Conservation (phyloP, 2,113 vertebrate genomes). For the Struthidea cinerea region DNA sequence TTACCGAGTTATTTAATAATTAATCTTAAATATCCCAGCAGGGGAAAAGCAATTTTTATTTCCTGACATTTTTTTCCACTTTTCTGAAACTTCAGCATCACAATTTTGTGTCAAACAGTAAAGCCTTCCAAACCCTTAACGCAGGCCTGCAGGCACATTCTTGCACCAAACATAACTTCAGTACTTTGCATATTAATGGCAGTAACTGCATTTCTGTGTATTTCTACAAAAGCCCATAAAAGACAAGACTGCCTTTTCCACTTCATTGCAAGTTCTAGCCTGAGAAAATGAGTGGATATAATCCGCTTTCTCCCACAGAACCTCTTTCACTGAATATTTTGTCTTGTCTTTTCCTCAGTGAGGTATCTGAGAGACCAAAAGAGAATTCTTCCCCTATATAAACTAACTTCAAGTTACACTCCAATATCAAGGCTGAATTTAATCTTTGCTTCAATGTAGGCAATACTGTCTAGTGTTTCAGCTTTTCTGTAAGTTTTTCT, state of each 20-base stretch:
- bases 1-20: slow-evolving; percentile 20
- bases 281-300: not conserved
- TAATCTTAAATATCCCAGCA: not conserved
- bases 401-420: not conserved
- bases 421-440: not conserved
- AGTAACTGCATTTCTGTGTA: slow-evolving; percentile 10
- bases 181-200: not conserved
- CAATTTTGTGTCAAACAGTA: not conserved
- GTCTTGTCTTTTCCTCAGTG: not conserved
- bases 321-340: not conserved
- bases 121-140: not conserved
- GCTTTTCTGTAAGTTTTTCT: not conserved
- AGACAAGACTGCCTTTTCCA: not conserved
- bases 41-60: not conserved
- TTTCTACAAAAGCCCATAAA: not conserved
- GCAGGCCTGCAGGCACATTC: not conserved
- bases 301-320: not conserved
- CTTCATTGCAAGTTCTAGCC: not conserved
- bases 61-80: not conserved
- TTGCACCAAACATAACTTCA: not conserved
- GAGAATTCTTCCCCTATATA: not conserved
- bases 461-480: not conserved
- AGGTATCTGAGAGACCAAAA: not conserved
- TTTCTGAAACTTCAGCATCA: not conserved
- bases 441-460: not conserved